A percentile compares a stretch with the other conserved stretches of the same genome.
Evolutionary conservation across 1,140 invertebrate species (phyloP).

Genomic region (Brachionus manjavacas): DNA sequence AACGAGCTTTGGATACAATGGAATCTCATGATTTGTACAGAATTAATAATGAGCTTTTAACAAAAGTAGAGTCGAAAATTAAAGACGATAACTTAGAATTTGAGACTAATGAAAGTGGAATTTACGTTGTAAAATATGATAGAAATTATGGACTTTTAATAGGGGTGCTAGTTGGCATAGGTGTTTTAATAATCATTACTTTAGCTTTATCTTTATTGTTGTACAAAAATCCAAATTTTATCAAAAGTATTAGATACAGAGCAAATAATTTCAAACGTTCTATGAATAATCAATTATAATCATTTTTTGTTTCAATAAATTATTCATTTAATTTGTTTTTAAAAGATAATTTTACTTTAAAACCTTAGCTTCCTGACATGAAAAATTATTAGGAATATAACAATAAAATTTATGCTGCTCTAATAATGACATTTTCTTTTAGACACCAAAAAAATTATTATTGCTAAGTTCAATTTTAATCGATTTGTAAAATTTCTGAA

Average conservation of each 20-base stretch:
- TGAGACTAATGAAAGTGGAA: neutral
- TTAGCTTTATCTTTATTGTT: neutral
- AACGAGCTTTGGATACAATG: neutral
- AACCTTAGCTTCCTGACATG: too few relatives aligned
- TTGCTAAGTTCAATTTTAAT: too few relatives aligned
- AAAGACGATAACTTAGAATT: neutral
- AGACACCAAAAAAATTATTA: too few relatives aligned
- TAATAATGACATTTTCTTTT: too few relatives aligned
- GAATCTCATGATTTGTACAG: conserved; percentile 13
- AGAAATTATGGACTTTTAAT: conserved; percentile 17
- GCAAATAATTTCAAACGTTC: conserved; percentile 11
- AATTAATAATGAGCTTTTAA: conserved; percentile 31
- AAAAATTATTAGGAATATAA: too few relatives aligned
- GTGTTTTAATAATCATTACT: neutral
- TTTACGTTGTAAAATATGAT: conserved; percentile 23
- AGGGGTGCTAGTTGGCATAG: neutral
- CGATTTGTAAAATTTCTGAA: too few relatives aligned
- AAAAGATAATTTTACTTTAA: too few relatives aligned
- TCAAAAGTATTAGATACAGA: neutral
- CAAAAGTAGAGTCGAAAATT: neutral
- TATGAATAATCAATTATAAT: conserved; percentile 22
- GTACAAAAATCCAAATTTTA: neutral
- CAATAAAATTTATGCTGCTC: too few relatives aligned
- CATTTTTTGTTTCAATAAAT: neutral
- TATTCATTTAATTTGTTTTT: neutral